Percentiles rank a stretch among this genome's conserved stretches.
phyloP scores from a whole-genome alignment of 2,113 vertebrate species.

The Perca flavescens region DNA sequence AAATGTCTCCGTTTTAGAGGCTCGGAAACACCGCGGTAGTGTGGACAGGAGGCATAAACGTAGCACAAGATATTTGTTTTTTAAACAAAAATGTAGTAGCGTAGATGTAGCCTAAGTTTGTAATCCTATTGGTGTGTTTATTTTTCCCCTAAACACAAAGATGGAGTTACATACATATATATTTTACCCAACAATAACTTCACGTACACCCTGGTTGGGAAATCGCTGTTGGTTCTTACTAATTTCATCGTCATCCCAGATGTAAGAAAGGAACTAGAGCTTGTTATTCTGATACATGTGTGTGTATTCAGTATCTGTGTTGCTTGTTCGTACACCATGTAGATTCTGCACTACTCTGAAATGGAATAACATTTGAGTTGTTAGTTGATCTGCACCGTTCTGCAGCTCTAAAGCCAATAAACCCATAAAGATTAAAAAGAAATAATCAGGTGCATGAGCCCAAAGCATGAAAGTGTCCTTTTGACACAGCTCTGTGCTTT shows the following conservation, averaged over 20 bases:
- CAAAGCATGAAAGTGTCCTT: conserved; percentile 11
- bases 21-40: too few species aligned
- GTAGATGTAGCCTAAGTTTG: too few species aligned
- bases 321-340: not conserved
- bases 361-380: not conserved
- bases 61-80: too few species aligned
- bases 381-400: not conserved
- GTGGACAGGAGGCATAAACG: too few species aligned
- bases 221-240: too few species aligned
- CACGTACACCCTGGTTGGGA: too few species aligned
- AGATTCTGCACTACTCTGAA: not conserved
- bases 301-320: not conserved
- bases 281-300: too few species aligned
- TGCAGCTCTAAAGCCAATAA: not conserved
- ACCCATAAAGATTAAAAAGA: not conserved
- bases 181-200: too few species aligned
- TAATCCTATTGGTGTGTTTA: not conserved
- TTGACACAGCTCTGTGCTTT: not conserved
- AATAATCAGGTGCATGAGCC: not conserved
- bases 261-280: too few species aligned
- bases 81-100: too few species aligned
- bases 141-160: not conserved
- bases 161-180: not conserved
- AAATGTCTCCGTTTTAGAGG: too few species aligned
- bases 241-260: too few species aligned